These are phyloP conservation scores for Drosophila kanekoi DNA, from an alignment of 2,888 invertebrate genomes.

Conservation along the genomic window DNA sequence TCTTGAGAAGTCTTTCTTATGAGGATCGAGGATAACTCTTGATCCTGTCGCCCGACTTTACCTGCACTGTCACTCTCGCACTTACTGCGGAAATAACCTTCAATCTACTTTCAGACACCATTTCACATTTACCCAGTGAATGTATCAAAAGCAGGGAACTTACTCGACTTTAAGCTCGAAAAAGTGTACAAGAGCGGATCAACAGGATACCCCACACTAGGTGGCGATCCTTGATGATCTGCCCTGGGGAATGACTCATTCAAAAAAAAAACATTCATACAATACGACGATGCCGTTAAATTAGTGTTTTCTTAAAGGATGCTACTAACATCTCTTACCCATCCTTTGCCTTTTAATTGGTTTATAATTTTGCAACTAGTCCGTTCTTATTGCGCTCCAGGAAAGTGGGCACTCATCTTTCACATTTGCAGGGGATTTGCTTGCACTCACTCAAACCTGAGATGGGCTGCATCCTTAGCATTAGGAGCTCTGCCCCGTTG, in stretches of 20 bases:
- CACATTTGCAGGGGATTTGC: no score
- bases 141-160: no score
- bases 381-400: no score
- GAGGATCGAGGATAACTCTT: no score
- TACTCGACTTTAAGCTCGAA: background rate
- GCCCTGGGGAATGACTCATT: slow-evolving; percentile 7
- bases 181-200: background rate
- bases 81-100: background rate
- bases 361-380: background rate
- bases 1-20: no score
- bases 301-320: background rate
- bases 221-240: background rate
- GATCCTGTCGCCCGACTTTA: no score
- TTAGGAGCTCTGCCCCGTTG: no score
- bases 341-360: slow-evolving; percentile 2
- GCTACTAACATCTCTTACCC: background rate
- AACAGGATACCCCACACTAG: background rate
- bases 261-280: background rate
- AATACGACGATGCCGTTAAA: no score
- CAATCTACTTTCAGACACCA: background rate
- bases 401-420: no score
- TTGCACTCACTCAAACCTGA: no score
- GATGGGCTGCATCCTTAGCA: no score
- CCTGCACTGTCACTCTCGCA: no score
- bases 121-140: background rate